Base-by-base conservation (phyloP, 2,888 invertebrate genomes). In the Cryptocheilus praepositus region DNA sequence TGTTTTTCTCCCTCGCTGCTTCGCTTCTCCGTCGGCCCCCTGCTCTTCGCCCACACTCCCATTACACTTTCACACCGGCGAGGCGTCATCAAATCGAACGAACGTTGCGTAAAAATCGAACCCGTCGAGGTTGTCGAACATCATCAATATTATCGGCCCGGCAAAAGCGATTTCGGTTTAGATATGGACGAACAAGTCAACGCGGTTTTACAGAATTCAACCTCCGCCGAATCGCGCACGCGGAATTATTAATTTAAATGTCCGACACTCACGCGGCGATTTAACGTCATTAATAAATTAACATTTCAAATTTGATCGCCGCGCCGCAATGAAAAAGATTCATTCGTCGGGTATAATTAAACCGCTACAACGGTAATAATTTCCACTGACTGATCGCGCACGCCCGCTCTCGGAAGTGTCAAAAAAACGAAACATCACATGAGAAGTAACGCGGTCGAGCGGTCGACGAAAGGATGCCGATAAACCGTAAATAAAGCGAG, bases 181-280 rank as follows among this genome's bases (percentile, higher is more conserved):
- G 65, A 73, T 70, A 67, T 15, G 36, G 53, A 25, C 25, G 52
- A 51, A 57, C 64, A 72, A 78, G 71, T 74, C 67, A 79, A 71
- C 53, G 55, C 13, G 43, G 57, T 69, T 76, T 68, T 63, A 64
- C 55, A 53, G 57, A 60, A 69, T 79, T 79, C 64, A 74, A 79
- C 71, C 73, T 71, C 43, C 44, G 28, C 49, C 57, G 70, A 77
- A 78, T 70, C 64, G 67, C 72, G 70, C 57, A 55, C 22, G 64
- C 59, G 64, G 71, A 59, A 61, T 62, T 74, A 79, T 73, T 75
- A 62, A 73, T 75, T 73, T 63, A 75, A 75, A 68, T 75, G 60
- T 36, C 57, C 61, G 28, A 15, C 57, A 21, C 49, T 25, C 51
- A 7, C 36, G 36, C 49, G 51, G 46, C 56, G 57, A 61, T 67